Base-by-base conservation (phyloP, 2,113 vertebrate genomes). In the Dromiciops gliroides region DNA sequence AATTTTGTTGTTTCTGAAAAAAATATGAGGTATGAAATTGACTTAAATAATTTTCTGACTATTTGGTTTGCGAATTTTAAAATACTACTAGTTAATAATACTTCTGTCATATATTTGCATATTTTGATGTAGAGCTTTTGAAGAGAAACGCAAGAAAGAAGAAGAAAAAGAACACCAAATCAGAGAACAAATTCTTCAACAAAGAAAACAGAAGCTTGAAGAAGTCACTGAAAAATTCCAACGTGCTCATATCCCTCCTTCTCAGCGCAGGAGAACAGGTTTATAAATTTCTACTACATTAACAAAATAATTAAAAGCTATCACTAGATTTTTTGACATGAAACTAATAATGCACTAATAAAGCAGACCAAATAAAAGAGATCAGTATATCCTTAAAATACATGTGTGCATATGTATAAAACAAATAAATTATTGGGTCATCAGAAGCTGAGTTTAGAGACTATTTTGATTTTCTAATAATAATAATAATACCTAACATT, bases 181-280 rank as follows among this genome's bases (percentile, higher is more conserved):
- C 94, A 98, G 99, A 96, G 99, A 99, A 89, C 98, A 98, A 83
- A 98, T 99, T 97, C 98, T 99, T 48, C 98, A 99, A 92, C 99
- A 99, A 95, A 99, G 99, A 94, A 99, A 98, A 91, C 98, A 98
- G 67, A 99, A 98, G 94, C 96, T 99, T 90, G 99, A 99, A 97
- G 99, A 99, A 94, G 99, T 98, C n/a, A 99, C 99, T 44, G 99
- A 99, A 95, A 99, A 99, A 92, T 99, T 99, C 96, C 99, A 99
- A 90, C 99, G 98, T 97, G 98, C 98, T 75, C 99, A 99, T 95
- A 95, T 99, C 23, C 98, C 98, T 89, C 98, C 98, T 25, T 98
- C 99, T 94, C 99, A 99, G 92, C 98, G 98, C 92, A 99, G 92
- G 83, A 98, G 98, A 97, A 96, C 98, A 98, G 98, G 99, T 99